phyloP scores from a whole-genome alignment of 2,113 vertebrate genomes.

The Recurvirostra avosetta region DNA sequence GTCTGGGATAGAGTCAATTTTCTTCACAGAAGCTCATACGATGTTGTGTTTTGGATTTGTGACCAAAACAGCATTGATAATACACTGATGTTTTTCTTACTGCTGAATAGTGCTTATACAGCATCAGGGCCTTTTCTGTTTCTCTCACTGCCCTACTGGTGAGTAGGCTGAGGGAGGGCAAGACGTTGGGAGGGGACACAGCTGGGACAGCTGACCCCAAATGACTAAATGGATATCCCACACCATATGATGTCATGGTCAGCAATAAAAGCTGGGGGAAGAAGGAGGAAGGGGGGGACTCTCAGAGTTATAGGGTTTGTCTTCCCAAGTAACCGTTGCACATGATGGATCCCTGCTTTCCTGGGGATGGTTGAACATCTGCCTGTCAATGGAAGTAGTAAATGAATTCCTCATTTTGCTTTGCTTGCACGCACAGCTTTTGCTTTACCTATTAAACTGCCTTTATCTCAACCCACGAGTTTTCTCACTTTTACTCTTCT shows the following conservation, averaged over 20 bases:
- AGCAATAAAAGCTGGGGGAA: background rate
- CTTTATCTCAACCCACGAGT: background rate
- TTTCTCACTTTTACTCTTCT: background rate
- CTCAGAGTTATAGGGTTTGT: background rate
- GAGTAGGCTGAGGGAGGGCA: fast-evolving
- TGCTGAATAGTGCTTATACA: background rate
- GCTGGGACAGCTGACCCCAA: background rate
- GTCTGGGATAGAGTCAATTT: background rate
- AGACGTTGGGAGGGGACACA: background rate
- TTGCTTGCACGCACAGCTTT: background rate
- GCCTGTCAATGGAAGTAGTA: background rate
- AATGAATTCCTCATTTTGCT: background rate
- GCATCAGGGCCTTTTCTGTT: background rate
- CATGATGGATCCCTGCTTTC: background rate
- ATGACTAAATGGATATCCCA: fast-evolving
- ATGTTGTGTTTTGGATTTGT: background rate
- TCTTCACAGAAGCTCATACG: background rate
- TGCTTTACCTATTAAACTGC: background rate
- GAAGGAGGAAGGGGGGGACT: fast-evolving
- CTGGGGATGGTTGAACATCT: background rate
- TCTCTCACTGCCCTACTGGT: background rate
- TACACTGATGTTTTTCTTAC: background rate
- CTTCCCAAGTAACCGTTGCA: background rate
- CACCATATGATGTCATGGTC: background rate
- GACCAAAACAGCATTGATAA: background rate